phyloP scores from a whole-genome alignment of 2,888 invertebrate species.

The Pseudoips prasinana region DNA sequence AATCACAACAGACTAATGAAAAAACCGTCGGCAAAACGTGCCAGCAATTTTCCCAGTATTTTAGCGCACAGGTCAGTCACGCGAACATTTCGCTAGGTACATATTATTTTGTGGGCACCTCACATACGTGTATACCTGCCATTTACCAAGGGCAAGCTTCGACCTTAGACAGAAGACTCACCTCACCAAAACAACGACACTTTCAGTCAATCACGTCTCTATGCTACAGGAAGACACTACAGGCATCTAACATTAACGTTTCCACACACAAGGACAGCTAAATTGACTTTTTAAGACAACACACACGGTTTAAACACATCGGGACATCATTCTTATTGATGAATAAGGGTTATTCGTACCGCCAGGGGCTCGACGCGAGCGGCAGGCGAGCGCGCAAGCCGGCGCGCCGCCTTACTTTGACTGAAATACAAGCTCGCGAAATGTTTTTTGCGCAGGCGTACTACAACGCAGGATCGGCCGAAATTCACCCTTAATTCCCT shows the following conservation, averaged over 20 bases:
- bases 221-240: conserved; percentile 71
- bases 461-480: conserved; percentile 69
- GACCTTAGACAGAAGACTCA: conserved; percentile 65
- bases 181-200: conserved; percentile 69
- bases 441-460: conserved; percentile 69
- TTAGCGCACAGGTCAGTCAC: conserved; percentile 42
- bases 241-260: conserved; percentile 43
- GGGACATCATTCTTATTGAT: conserved; percentile 66
- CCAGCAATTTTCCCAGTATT: conserved; percentile 55
- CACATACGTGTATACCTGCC: conserved; percentile 41
- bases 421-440: conserved; percentile 58
- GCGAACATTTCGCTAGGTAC: conserved; percentile 53
- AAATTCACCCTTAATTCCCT: conserved; percentile 56
- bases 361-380: conserved; percentile 57
- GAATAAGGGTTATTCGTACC: conserved; percentile 54
- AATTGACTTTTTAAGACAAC: conserved; percentile 63
- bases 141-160: conserved; percentile 61
- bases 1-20: conserved; percentile 14
- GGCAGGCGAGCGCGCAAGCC: conserved; percentile 82
- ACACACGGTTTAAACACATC: conserved; percentile 46
- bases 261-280: conserved; percentile 41
- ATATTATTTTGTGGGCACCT: conserved; percentile 24
- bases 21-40: conserved; percentile 25
- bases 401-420: conserved; percentile 78
- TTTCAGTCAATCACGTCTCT: conserved; percentile 45